phyloP scores from a whole-genome alignment of 2,797 vertebrate species.

The Ptychadena robeensis region DNA sequence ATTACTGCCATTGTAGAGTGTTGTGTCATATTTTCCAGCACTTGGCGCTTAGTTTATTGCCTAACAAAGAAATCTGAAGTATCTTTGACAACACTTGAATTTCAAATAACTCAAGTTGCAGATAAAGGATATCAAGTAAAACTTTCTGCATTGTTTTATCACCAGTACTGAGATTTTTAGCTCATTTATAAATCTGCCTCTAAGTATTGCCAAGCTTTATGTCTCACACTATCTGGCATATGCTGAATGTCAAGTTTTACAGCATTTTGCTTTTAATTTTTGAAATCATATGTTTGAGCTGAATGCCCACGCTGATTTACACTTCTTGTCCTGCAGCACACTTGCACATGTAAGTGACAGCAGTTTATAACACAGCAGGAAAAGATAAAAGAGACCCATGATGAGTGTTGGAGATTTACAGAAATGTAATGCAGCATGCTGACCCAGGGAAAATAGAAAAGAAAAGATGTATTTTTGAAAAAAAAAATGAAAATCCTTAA shows the following conservation, averaged over 20 bases:
- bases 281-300: neutral
- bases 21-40: no score
- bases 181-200: no score
- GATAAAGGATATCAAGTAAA: no score
- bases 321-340: neutral
- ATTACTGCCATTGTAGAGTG: no score
- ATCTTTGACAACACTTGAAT: no score
- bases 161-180: no score
- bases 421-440: neutral
- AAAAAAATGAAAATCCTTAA: conserved; percentile 10
- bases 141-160: no score
- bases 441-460: neutral
- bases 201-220: no score
- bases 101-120: no score
- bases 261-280: neutral
- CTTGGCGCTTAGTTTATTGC: no score
- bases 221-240: neutral
- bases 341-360: neutral
- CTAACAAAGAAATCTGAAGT: no score
- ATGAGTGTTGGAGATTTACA: neutral
- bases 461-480: conserved; percentile 2
- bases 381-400: conserved; percentile 5
- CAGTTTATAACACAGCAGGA: neutral
- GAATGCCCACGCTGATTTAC: neutral
- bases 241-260: neutral